phyloP scores from a whole-genome alignment of 2,797 vertebrate genomes.

The Sebastiscus tertius region DNA sequence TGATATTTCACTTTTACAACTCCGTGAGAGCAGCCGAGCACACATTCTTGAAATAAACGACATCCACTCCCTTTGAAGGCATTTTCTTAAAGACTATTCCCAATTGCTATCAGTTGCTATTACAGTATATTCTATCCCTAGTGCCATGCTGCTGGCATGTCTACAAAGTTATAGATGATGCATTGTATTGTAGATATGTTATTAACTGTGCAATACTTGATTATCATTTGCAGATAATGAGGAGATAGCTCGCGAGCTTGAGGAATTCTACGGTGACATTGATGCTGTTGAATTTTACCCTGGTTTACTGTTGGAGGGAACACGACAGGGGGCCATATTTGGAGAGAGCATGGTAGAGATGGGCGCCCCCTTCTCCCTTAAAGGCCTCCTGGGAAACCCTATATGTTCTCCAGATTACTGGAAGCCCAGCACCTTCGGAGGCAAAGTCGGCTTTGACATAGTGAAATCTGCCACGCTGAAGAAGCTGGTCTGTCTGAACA shows the following conservation, averaged over 20 bases:
- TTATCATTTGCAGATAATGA: constrained; percentile 83
- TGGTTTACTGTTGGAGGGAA: constrained; percentile 90
- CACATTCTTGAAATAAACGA: constrained; percentile 14
- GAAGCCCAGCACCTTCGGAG: constrained; percentile 98
- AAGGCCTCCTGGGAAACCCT: constrained; percentile 96
- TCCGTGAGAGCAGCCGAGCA: neutral
- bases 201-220: neutral
- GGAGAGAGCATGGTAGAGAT: constrained; percentile 99
- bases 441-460: constrained; percentile 89
- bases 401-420: constrained; percentile 97
- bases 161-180: neutral
- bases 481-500: constrained; percentile 92
- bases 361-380: constrained; percentile 97
- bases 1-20: constrained; percentile 21
- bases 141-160: neutral
- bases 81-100: neutral
- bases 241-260: constrained; percentile 84
- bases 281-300: constrained; percentile 93
- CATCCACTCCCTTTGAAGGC: neutral
- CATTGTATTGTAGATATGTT: neutral
- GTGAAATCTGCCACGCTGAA: constrained; percentile 91
- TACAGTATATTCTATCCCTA: neutral
- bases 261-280: constrained; percentile 92
- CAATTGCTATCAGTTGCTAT: neutral
- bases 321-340: constrained; percentile 86